Base-by-base conservation (phyloP, 92 coral and sea anemone genomes). In the Chrysogorgia sp. region DNA sequence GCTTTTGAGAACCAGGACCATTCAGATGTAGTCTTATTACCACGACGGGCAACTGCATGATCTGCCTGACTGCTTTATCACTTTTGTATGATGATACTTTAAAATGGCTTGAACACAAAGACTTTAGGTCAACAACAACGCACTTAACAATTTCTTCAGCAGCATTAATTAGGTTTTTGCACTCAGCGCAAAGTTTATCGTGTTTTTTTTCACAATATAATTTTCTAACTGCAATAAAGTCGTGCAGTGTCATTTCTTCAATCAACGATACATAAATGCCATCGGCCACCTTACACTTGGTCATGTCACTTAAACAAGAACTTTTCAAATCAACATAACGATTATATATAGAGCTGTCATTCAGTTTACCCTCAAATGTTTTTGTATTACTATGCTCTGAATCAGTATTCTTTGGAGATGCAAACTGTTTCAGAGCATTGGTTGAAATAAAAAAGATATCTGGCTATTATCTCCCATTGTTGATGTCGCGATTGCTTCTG, bases 1-100 rank as follows among this genome's bases (percentile, higher is more conserved):
- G 83, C 40, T 58, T 30, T 70, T 83, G 88, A 6, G 91, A 87
- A 56, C 85, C 91, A 55, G 85, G 85, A 2, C 88, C 91, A 26
- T 79, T 71, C 2, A 72, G 74, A 63, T 63, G 43, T 67, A 87
- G 20, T 49, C 70, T 49, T 34, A 87, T 56, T 23, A 87, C 82
- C 9, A 69, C 82, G 19, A 87, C 90, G 7, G 87, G 87, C 30
- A 87, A 80, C 50, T 87, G 90, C 86, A 86, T 26, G 30, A 86
- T 57, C 20, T 80, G 37, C 24, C 69, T 70, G 23, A 82, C 33
- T 26, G 87, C 85, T 75, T 87, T 82, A 34, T 87, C 85, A n/a
- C 87, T 76, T 71, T 62, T 83, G 58, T 82, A 77, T 75, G 72
- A 71, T 63, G 29, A 22, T 29, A 61, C 40, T 34, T 37, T 52